phyloP scores from a whole-genome alignment of 2,797 vertebrate genomes.

The Choloepus didactylus region DNA sequence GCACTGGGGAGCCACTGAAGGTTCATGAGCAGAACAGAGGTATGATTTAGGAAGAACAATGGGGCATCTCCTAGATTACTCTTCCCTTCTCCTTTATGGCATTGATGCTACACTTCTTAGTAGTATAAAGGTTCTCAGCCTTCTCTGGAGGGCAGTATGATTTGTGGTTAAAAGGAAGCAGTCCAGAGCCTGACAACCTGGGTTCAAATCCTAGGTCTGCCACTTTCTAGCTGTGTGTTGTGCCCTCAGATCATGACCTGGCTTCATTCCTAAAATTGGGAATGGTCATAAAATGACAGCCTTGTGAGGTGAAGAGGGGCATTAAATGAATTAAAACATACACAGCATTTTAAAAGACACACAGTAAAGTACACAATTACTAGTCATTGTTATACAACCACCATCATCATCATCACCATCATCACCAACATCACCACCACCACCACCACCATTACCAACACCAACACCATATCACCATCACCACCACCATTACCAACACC shows the following conservation, averaged over 20 bases:
- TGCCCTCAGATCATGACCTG: background rate
- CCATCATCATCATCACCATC: background rate
- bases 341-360: background rate
- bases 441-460: no score
- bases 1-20: background rate
- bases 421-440: no score
- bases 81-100: background rate
- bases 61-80: background rate
- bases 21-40: background rate
- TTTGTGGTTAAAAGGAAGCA: background rate
- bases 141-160: background rate
- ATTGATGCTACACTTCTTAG: accelerated
- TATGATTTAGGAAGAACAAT: background rate
- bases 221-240: background rate
- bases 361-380: background rate
- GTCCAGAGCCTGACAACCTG: background rate
- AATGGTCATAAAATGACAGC: background rate
- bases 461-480: no score
- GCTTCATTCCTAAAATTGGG: background rate
- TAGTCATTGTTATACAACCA: no score
- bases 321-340: background rate
- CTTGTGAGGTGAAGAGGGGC: background rate
- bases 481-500: no score
- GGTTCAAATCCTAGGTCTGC: background rate
- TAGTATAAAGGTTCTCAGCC: background rate